Base-by-base conservation (phyloP, 2,797 vertebrate genomes). In the Tenualosa thibaudeaui region DNA sequence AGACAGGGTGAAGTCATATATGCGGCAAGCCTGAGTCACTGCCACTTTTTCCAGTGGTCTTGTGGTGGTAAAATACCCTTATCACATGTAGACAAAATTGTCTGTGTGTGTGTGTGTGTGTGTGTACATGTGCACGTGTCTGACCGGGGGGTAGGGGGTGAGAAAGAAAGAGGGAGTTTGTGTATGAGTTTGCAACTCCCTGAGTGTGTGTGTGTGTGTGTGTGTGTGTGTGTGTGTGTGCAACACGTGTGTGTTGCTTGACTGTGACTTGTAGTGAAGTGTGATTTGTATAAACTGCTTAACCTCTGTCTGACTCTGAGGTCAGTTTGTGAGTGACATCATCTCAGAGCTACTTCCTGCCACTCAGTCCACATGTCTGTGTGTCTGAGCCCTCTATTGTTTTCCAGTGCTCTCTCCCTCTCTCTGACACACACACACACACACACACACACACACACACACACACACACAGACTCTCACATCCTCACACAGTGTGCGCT, bases 361-460 rank as follows among this genome's bases (percentile, higher is more conserved):
- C 71, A 78, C 13, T 78, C 40, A 43, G 37, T 46, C 40, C 40
- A 46, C 15, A 22, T 46, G 71, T 78, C 71, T 78, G 71, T 7
- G 71, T 43, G 15, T 43, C 13, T 75, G 62, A 75, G 17, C 37
- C 40, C 71, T 78, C 71, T 78, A 22, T 78, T 10, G 15, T 46
- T 78, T 46, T 46, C 68, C 3, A 40, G 17, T 17, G 49, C 49
- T 62, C 83, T 84, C 65, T 83, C 82, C 68, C 15, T 43, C 26
- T 51, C 46, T 46, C 46, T 46, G 31, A 62, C 58, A 62, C 58
- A 62, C 58, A 37, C 62, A 68, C 62, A 37, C 62, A 68, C 62
- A 68, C 62, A 68, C 62, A 40, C 68, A 71, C 37, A 71, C 62
- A 71, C 68, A 71, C 68, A 71, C 31, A 71, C 65, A 71, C 65